A percentile compares a stretch with the other conserved stretches of the same genome.
phyloP scores from a whole-genome alignment of 2,888 invertebrate species.

The Hydrotaea cyrtoneurina region DNA sequence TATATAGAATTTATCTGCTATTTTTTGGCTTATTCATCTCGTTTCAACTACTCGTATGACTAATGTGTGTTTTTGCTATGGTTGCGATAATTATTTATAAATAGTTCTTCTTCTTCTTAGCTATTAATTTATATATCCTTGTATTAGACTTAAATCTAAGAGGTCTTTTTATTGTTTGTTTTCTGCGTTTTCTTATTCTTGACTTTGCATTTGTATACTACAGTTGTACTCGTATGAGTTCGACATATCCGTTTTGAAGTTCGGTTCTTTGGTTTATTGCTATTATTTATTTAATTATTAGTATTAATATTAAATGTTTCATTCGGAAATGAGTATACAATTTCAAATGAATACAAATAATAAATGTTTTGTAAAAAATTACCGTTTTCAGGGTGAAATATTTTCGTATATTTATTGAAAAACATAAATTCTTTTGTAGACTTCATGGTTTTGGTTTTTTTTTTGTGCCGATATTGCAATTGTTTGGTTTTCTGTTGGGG shows the following conservation, averaged over 20 bases:
- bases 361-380: constrained; percentile 3
- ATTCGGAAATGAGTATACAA: background rate
- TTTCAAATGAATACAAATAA: constrained; percentile 6
- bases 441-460: background rate
- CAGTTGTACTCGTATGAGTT: background rate
- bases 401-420: background rate
- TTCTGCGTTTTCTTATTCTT: background rate
- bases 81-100: background rate
- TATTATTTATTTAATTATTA: background rate
- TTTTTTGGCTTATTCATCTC: constrained; percentile 21
- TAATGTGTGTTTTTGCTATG: too few relatives aligned
- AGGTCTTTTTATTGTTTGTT: constrained; percentile 10
- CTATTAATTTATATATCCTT: too few relatives aligned
- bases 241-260: background rate
- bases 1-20: constrained; percentile 9
- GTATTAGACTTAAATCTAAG: background rate
- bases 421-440: constrained; percentile 12
- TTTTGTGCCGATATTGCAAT: background rate
- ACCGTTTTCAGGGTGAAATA: background rate
- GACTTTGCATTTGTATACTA: background rate
- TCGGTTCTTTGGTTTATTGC: background rate
- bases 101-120: too few relatives aligned
- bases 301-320: background rate
- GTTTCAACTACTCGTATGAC: background rate
- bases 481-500: background rate